Evolutionary conservation across 2,797 vertebrate species (phyloP), one percentile per base, ranked within the genome.

Genomic region (Rhinogobio ventralis): DNA sequence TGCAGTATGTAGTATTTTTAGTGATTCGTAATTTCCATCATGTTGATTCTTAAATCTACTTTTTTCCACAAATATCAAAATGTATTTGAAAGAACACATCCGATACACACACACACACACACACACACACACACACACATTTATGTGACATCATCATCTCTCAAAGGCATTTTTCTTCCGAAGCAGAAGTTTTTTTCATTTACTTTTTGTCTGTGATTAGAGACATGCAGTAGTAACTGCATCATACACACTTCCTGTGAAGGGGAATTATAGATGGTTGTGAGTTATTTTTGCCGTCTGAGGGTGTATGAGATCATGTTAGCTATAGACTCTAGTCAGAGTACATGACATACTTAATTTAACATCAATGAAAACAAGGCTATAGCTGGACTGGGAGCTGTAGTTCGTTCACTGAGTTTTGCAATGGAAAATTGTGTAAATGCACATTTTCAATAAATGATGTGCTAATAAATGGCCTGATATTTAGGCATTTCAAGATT

Each of bases 101-200:
- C 0, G 55, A n/a, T 30, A 78, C 45, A 69, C 79, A 79, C 75
- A 80, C 45, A 46, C 68, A 57, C 75, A 80, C 45, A 46, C 68
- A 57, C 75, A 80, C 45, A 46, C 68, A 57, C n/a, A 78, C 45
- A 69, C 79, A 79, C 75, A 80, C 45, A 46, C 68, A 57, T 14
- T 45, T 51, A 33, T 64, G 17, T 17, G 42, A 68, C 5, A 1
- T 20, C n/a, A 33, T 36, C 55, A 46, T 73, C 68, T 57, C n/a
- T 68, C 7, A 57, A 67, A 80, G 30, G 17, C 23, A 28, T n/a
- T 1, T 30, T 1, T 4, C 30, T 49, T 69, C 13, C 25, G 81
- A 89, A 87, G 71, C 69, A 88, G 87, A 89, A 88, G 85, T 79
- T 17, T 79, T 71, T 81, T 84, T 45, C 28, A 11, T 36, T 51